Evolutionary conservation across 2,888 invertebrate species (phyloP).

Genomic region (Nemotelus nigrinus): DNA sequence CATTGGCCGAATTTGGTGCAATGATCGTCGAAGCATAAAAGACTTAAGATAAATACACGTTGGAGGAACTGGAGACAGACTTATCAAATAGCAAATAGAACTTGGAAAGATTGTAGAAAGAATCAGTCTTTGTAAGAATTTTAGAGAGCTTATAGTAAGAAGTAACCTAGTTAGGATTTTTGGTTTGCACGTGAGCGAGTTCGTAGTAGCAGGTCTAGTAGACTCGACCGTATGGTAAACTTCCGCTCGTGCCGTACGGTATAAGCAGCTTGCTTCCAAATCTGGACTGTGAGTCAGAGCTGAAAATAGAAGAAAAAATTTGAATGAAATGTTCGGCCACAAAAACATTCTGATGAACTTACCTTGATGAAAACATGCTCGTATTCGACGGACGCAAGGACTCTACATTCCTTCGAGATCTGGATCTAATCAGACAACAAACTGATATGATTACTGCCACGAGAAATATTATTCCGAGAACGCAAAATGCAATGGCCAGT

Average conservation of each 20-base stretch:
- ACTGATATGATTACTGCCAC: conserved; percentile 77
- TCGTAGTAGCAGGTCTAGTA: conserved; percentile 54
- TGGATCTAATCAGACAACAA: conserved; percentile 72
- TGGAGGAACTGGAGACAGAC: not conserved
- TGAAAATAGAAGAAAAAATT: conserved; percentile 51
- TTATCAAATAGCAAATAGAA: conserved; percentile 18
- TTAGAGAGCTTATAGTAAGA: conserved; percentile 14
- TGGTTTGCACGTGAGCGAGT: not conserved
- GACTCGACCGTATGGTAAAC: conserved; percentile 62
- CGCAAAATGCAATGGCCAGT: conserved; percentile 79
- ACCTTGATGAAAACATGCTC: conserved; percentile 53
- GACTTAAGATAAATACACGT: not conserved
- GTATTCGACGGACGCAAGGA: conserved; percentile 48
- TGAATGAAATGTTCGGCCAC: conserved; percentile 3
- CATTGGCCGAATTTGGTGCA: not conserved
- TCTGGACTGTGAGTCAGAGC: conserved; percentile 63
- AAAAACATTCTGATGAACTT: conserved; percentile 42
- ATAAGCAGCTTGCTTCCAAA: conserved; percentile 61
- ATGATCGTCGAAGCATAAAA: not conserved
- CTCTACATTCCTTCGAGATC: conserved; percentile 59
- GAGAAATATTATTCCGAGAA: conserved; percentile 77
- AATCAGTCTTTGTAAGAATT: conserved; percentile 35
- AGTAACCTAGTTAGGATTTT: conserved; percentile 25
- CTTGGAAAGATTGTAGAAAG: conserved; percentile 1
- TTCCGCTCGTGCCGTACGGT: conserved; percentile 59